Evolutionary conservation across 2,113 vertebrate species (phyloP).

Genomic region (Leucoraja erinaceus): DNA sequence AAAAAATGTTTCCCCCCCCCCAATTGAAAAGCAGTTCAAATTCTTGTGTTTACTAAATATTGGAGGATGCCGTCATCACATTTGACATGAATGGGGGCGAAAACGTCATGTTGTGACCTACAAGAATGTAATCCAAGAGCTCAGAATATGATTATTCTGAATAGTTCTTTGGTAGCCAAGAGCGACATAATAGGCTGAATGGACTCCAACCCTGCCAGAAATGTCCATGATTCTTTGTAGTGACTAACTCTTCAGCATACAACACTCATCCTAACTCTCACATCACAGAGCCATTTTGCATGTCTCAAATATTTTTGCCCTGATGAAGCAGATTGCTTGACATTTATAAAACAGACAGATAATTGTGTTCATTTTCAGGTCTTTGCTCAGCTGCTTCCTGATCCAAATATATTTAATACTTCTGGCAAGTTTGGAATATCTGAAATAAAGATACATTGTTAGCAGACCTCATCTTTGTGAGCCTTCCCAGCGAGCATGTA

Average conservation of each 20-base stretch:
- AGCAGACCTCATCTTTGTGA: not conserved
- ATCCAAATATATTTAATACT: constrained; percentile 13
- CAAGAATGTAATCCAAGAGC: too few species aligned
- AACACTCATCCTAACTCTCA: too few species aligned
- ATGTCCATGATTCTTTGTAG: not conserved
- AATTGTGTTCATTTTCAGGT: not conserved
- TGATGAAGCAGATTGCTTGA: not conserved
- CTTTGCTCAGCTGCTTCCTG: not conserved
- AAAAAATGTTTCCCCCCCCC: too few species aligned
- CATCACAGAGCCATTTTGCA: not conserved
- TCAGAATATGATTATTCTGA: too few species aligned
- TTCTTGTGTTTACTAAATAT: too few species aligned
- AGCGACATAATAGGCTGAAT: too few species aligned
- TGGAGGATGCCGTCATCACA: too few species aligned
- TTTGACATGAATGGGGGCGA: too few species aligned
- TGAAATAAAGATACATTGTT: not conserved
- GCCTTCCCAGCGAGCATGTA: not conserved
- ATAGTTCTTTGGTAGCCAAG: too few species aligned
- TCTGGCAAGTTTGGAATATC: not conserved
- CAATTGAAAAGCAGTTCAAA: too few species aligned
- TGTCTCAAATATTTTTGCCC: not conserved
- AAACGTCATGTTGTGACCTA: too few species aligned
- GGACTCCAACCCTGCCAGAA: too few species aligned
- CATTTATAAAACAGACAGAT: not conserved
- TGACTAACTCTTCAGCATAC: not conserved